Evolutionary conservation across 2,113 vertebrate genomes (phyloP), one percentile per base, ranked within the genome.

Genomic region (Psittacus erithacus): DNA sequence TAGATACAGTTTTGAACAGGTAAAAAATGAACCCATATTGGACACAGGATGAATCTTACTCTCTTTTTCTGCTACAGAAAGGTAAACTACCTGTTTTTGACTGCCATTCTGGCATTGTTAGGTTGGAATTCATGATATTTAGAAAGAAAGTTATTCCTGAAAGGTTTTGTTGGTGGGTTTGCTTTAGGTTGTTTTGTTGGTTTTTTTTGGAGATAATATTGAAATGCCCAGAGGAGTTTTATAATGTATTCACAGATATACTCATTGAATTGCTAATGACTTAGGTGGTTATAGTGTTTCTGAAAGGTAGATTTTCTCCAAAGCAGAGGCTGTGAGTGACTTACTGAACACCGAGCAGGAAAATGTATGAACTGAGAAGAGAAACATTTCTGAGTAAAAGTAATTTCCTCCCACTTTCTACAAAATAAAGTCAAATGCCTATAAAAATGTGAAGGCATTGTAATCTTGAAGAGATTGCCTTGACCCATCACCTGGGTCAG

Each of bases 221-320:
- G 49, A 91, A 94, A 60, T 39, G 6, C 29, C 49, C 49, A 38
- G 27, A 87, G 11, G 18, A 74, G 2, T 52, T 85, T 79, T 77
- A 43, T 44, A 79, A 47, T 17, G 7, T 0, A 3, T 35, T 38
- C 38, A 38, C n/a, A 78, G 49, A 67, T 14, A 24, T 59, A 70
- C 7, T 63, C 27, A 83, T 43, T 77, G 60, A 90, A 88, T 88
- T 88, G 13, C 11, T 83, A 85, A 86, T 64, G 43, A 74, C 12
- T 74, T 88, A 57, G 19, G 25, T 50, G 38, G 31, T 8, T 55
- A 84, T 20, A 74, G 16, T 23, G 23, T 44, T 94, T 86, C 63
- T 86, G 68, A 55, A 93, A 82, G 55, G 31, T 24, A 92, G 38
- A 44, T 10, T 77, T 82, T 23, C 63, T 88, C 92, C 62, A 81